Evolutionary conservation across 37 sponge, comb jelly and placozoan species (phyloP), one percentile per base, ranked within the genome.

Genomic region (Eunapius fragilis): DNA sequence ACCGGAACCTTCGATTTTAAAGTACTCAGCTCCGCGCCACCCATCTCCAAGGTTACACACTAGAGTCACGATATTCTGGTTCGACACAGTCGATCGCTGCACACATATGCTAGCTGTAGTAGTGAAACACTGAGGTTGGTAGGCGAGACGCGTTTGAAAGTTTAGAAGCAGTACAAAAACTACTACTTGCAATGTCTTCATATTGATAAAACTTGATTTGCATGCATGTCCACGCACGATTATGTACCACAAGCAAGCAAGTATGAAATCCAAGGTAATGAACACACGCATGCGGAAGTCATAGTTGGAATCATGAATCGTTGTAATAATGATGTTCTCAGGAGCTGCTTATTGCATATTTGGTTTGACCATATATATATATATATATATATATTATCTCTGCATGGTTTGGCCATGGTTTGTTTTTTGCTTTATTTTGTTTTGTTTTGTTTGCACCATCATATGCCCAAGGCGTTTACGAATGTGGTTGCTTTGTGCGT

Each of bases 401-500:
- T n/a, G n/a, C n/a, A n/a, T n/a, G n/a, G n/a, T n/a, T n/a, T n/a
- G n/a, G n/a, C n/a, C n/a, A n/a, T n/a, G n/a, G n/a, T n/a, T n/a
- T n/a, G n/a, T n/a, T n/a, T n/a, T n/a, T n/a, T n/a, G n/a, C n/a
- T n/a, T n/a, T n/a, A n/a, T n/a, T n/a, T n/a, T n/a, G n/a, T n/a
- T 12, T 4, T 12, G 1, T 58, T 58, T 11, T 19, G 14, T 58
- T 58, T 11, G 14, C 58, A 10, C 58, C 58, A 17, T 58, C 58
- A 58, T 17, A 19, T 58, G 58, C 58, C 14, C 58, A 58, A 58
- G 58, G 14, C 22, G 58, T 58, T 58, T 58, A 58, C 22, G 95
- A 91, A 25, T 97, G 97, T 71, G 97, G 97, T 25, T 95, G 97
- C 3, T 97, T 94, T 34, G 72, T 97, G 32, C 83, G 83, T 33